Base-by-base conservation (phyloP, 2,797 vertebrate species). In the Gadopsis marmoratus region DNA sequence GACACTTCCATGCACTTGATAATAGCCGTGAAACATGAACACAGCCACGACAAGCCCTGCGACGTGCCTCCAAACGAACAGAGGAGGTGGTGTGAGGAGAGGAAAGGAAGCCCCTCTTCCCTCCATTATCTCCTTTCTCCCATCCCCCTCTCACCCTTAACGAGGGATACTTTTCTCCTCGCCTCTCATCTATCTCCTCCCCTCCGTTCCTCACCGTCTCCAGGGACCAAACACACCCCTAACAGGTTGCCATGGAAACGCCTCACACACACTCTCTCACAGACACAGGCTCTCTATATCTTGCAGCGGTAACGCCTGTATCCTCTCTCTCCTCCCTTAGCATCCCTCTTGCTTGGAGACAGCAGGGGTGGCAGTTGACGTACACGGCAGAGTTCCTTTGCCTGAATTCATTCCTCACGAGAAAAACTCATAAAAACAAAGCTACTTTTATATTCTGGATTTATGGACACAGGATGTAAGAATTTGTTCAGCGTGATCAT, bases 181-280 rank as follows among this genome's bases (percentile, higher is more conserved):
- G 37, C 78, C 66, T 88, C 89, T 90, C 90, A 87, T 88, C 91
- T 89, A 74, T 89, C 76, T 51, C 76, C 72, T 79, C 74, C 83
- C 77, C 76, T 83, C 77, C 67, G 16, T 72, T 91, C 86, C 82
- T 84, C 90, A 62, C 72, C 56, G 29, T 91, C 92, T 91, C 93
- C 47, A 4, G 91, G 89, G 94, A 95, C 89, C 86, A 94, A 95
- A 94, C 94, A 94, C 94, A 93, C 93, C 93, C 93, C 89, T 92
- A 86, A 91, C 91, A 74, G 78, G 94, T 95, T 93, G 88, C 93
- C 90, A 91, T 93, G 88, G 94, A 89, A 94, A 93, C 89, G 74
- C 88, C 90, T 89, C 89, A 86, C 90, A 87, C 92, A 82, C 81
- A 9, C 83, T 39, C 77, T 62, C 66, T 48, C 26, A 1, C 48